These are phyloP conservation scores for Sphaeramia orbicularis DNA, from an alignment of 2,797 vertebrate genomes.

Conservation along the genomic window DNA sequence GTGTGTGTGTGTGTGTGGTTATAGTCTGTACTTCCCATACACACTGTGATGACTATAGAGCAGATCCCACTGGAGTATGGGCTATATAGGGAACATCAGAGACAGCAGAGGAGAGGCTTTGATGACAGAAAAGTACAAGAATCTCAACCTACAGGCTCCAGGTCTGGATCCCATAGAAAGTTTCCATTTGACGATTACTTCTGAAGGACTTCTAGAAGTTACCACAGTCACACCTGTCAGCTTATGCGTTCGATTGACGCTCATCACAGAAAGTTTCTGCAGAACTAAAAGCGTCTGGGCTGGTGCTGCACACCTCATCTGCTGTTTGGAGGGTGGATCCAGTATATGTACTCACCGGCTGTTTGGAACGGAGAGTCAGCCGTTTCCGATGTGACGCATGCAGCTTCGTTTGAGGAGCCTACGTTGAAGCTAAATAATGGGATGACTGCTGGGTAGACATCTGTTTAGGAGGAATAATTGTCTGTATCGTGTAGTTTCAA, in stretches of 20 bases:
- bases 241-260: slow-evolving; percentile 17
- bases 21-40: slow-evolving; percentile 38
- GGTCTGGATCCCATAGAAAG: slow-evolving; percentile 1
- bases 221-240: background rate
- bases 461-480: background rate
- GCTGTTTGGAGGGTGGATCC: slow-evolving; percentile 10
- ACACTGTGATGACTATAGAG: slow-evolving; percentile 42
- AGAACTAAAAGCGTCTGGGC: slow-evolving; percentile 23
- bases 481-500: too few relatives aligned
- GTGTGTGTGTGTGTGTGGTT: slow-evolving; percentile 32
- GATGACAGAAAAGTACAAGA: slow-evolving; percentile 6
- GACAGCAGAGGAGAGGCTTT: background rate
- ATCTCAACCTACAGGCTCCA: slow-evolving; percentile 6
- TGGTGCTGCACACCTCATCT: slow-evolving; percentile 39
- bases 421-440: background rate
- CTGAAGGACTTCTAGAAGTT: slow-evolving; percentile 11
- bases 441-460: background rate
- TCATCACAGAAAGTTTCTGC: slow-evolving; percentile 29
- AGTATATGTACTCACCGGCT: background rate
- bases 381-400: background rate
- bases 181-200: slow-evolving; percentile 9
- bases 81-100: slow-evolving; percentile 18
- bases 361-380: slow-evolving; percentile 6
- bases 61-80: slow-evolving; percentile 26
- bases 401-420: background rate